Conservation (phyloP, 1,140 invertebrate species). For the Drosophila kikkawai region DNA sequence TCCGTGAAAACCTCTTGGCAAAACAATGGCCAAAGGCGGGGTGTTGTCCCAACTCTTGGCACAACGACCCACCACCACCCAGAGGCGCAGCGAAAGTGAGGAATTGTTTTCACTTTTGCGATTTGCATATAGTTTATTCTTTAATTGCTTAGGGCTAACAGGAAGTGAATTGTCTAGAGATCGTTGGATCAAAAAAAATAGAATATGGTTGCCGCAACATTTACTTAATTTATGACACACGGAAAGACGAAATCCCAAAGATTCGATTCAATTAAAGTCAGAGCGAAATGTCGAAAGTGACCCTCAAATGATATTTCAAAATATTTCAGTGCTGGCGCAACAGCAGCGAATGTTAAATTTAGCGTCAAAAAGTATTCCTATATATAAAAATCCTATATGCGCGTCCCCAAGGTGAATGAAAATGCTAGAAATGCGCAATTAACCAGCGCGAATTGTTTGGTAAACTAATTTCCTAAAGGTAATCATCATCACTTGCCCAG, state of each 20-base stretch:
- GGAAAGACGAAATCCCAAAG: slow-evolving; percentile 46
- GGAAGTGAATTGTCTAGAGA: slow-evolving; percentile 30
- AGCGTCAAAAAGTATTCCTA: slow-evolving; percentile 54
- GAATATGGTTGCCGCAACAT: slow-evolving; percentile 22
- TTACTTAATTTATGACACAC: slow-evolving; percentile 55
- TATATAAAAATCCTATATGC: slow-evolving; percentile 52
- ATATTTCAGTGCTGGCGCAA: slow-evolving; percentile 73
- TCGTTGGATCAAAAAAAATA: slow-evolving; percentile 33
- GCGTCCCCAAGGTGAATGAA: slow-evolving; percentile 71
- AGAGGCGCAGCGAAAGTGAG: slow-evolving; percentile 64
- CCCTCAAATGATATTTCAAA: slow-evolving; percentile 81
- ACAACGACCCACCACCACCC: slow-evolving; percentile 5
- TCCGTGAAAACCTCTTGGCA: slow-evolving; percentile 23
- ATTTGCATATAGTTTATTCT: slow-evolving; percentile 52
- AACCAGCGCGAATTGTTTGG: slow-evolving; percentile 23
- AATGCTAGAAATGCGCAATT: slow-evolving; percentile 74
- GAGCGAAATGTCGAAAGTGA: slow-evolving; percentile 64
- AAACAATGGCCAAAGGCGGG: slow-evolving; percentile 22
- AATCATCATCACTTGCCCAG: slow-evolving; percentile 81
- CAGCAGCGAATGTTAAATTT: slow-evolving; percentile 73
- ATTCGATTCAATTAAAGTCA: slow-evolving; percentile 65
- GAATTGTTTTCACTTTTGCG: slow-evolving; percentile 60
- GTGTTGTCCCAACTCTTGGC: slow-evolving; percentile 51
- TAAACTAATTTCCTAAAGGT: slow-evolving; percentile 36
- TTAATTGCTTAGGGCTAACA: slow-evolving; percentile 54